phyloP scores from a whole-genome alignment of 2,888 invertebrate species.

The Drosophila paucipuncta region DNA sequence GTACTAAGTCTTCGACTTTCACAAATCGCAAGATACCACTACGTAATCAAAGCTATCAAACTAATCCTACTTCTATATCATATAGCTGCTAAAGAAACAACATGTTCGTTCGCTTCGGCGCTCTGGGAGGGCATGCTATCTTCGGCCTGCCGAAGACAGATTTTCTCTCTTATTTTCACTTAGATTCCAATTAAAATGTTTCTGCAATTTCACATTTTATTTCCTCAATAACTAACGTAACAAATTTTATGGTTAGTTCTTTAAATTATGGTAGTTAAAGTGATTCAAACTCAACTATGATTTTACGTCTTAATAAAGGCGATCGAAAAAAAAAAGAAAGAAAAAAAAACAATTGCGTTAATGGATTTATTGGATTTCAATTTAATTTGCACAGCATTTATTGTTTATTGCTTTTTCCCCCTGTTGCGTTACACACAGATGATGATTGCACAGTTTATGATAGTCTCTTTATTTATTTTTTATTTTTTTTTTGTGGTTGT shows the following conservation, averaged over 20 bases:
- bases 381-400: constrained; percentile 12
- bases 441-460: constrained; percentile 2
- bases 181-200: background rate
- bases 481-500: background rate
- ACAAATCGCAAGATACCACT: background rate
- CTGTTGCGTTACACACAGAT: constrained; percentile 1
- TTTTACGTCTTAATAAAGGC: constrained; percentile 14
- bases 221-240: background rate
- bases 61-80: background rate
- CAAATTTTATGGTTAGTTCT: background rate
- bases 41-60: background rate
- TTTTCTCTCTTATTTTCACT: background rate
- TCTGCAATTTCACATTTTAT: background rate
- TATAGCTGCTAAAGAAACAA: background rate
- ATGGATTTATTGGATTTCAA: constrained; percentile 32
- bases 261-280: background rate
- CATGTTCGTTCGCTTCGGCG: background rate
- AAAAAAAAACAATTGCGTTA: constrained; percentile 31
- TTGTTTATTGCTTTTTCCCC: background rate
- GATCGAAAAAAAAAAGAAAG: background rate
- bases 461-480: constrained; percentile 20
- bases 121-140: background rate
- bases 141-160: background rate
- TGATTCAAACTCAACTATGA: background rate
- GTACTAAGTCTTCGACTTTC: background rate